Base-by-base conservation (phyloP, 2,113 vertebrate genomes). In the Nettapus auritus region DNA sequence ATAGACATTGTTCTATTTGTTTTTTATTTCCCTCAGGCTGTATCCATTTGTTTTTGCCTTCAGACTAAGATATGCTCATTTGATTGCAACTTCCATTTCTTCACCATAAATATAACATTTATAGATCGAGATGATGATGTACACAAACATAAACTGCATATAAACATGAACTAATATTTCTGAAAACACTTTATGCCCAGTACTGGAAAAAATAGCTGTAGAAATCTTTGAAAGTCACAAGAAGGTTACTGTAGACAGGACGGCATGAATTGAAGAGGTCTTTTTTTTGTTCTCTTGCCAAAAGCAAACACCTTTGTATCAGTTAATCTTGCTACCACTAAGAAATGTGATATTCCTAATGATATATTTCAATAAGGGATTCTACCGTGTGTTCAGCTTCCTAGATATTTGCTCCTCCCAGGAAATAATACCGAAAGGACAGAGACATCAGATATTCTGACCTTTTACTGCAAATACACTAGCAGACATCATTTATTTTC, bases 91-190 rank as follows among this genome's bases (percentile, higher is more conserved):
- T 90, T 90, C 89, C 38, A 85, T 80, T 94, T 82, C 59, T 96
- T 92, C 91, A 42, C 42, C 52, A 14, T 95, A 90, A 95, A 89
- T 76, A 18, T 28, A 42, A 55, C 8, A 91, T 93, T 95, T 90
- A 68, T 68, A 95, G 66, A 71, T 96, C 29, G 88, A 77, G 40
- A 64, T 90, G 82, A 88, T 55, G 23, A 70, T 56, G 10, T 53
- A 88, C 76, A 91, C 62, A 85, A 90, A 60, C 75, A 31, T 70
- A 83, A 86, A 83, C 55, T 62, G 13, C 18, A 40, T 29, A 46
- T 44, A 82, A 71, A 68, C 25, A 71, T 38, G 31, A 73, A 62
- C 31, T n/a, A 20, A 12, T n/a, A 4, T 77, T 84, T 84, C 55
- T 79, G 19, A 12, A 89, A 31, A 69, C 21, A 38, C 15, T 70